Percentiles rank a stretch among this genome's conserved stretches.
phyloP scores from a whole-genome alignment of 2,113 vertebrate genomes.

The Pollachius pollachius region DNA sequence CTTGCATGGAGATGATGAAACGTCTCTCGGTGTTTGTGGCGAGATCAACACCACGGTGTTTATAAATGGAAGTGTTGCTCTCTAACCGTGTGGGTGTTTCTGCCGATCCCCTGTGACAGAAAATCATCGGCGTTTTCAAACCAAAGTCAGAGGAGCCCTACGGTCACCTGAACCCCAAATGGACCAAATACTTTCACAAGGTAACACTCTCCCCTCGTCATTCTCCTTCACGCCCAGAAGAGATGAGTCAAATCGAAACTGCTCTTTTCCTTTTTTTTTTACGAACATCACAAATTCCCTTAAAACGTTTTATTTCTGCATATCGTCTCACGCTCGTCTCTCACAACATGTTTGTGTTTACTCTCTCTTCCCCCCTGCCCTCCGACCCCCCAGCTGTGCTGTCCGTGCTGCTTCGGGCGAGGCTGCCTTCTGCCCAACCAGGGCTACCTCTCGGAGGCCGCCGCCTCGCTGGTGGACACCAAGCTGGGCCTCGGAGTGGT shows the following conservation, averaged over 20 bases:
- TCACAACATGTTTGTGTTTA: not conserved
- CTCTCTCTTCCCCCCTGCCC: not conserved
- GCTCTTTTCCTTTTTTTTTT: constrained; percentile 63
- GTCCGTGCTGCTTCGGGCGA: constrained; percentile 96
- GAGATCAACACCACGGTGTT: no score
- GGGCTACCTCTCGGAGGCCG: constrained; percentile 95
- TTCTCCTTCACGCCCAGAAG: no score
- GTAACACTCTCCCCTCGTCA: constrained; percentile 63
- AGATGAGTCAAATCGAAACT: no score
- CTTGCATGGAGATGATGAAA: no score
- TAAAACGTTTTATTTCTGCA: no score
- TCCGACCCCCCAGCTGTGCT: constrained; percentile 73
- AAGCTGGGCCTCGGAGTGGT: constrained; percentile 89
- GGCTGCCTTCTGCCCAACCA: constrained; percentile 96
- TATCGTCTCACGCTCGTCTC: not conserved
- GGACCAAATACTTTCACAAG: constrained; percentile 99
- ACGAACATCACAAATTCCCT: constrained; percentile 1
- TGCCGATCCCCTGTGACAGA: constrained; percentile 67
- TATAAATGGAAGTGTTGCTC: no score
- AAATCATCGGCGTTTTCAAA: constrained; percentile 94
- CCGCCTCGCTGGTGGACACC: constrained; percentile 90
- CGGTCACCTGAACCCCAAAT: constrained; percentile 96
- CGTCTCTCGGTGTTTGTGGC: no score
- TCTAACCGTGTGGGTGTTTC: not conserved
- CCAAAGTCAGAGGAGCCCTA: constrained; percentile 99